Percentiles rank a stretch among this genome's conserved stretches.
Conservation (phyloP, 92 coral and sea anemone species). For the Siderastrea siderea region DNA sequence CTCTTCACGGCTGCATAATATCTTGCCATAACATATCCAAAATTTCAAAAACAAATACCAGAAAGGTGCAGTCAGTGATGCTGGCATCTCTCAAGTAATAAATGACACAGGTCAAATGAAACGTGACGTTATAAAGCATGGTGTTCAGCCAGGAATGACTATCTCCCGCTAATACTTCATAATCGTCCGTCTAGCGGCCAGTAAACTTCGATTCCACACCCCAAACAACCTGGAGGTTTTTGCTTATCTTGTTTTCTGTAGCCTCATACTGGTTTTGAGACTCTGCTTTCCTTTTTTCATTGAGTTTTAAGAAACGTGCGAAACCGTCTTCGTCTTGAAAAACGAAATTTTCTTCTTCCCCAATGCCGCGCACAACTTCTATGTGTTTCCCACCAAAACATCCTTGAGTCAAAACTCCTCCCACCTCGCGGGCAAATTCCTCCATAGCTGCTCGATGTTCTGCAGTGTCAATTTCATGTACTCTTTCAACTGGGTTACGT, state of each 20-base stretch:
- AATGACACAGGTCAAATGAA: too few relatives aligned
- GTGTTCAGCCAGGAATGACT: slow-evolving; percentile 28
- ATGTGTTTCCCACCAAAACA: neutral
- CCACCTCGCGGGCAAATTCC: neutral
- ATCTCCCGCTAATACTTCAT: slow-evolving; percentile 2
- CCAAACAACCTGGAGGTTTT: slow-evolving; percentile 53
- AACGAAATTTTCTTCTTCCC: slow-evolving; percentile 35
- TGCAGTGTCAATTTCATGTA: neutral
- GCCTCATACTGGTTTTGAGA: slow-evolving; percentile 24
- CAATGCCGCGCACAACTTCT: slow-evolving; percentile 39
- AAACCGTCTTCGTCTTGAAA: slow-evolving; percentile 60
- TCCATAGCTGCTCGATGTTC: neutral
- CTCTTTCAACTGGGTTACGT: neutral
- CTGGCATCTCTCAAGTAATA: too few relatives aligned
- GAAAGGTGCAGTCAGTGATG: too few relatives aligned
- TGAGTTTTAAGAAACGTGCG: slow-evolving; percentile 32
- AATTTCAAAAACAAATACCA: too few relatives aligned
- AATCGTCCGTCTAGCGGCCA: slow-evolving; percentile 55
- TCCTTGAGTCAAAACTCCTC: neutral
- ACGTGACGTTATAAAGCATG: too few relatives aligned
- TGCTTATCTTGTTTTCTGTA: neutral
- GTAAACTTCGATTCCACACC: slow-evolving; percentile 9
- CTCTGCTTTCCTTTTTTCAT: slow-evolving; percentile 45
- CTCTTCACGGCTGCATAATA: too few relatives aligned
- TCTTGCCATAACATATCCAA: too few relatives aligned